Evolutionary conservation across 2,888 invertebrate species (phyloP).

Genomic region (Anoncus sp.): DNA sequence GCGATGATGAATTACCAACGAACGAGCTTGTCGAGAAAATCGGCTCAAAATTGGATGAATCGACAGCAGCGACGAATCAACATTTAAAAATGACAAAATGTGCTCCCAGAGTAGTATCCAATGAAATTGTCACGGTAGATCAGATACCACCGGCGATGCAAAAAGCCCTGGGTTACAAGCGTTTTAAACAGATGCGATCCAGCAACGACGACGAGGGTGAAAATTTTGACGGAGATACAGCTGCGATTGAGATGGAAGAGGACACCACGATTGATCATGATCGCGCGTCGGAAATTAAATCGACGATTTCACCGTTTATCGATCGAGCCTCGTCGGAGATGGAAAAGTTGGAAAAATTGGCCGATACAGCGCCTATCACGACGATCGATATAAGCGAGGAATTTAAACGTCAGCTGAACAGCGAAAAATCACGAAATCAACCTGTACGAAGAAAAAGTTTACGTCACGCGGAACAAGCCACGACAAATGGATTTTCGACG

Average conservation of each 20-base stretch:
- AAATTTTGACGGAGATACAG: not conserved
- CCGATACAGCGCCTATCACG: not conserved
- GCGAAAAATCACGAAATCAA: conserved; percentile 58
- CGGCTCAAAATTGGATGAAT: conserved; percentile 5
- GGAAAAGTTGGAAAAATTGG: conserved; percentile 2
- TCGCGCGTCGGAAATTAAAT: not conserved
- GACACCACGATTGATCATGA: not conserved
- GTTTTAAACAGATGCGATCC: conserved; percentile 20
- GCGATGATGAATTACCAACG: conserved; percentile 68
- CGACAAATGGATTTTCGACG: not conserved
- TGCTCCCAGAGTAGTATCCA: conserved; percentile 75
- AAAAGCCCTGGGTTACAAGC: conserved; percentile 64
- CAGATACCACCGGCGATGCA: conserved; percentile 73
- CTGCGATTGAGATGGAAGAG: not conserved
- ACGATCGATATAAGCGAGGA: conserved; percentile 66
- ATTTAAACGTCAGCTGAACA: conserved; percentile 65
- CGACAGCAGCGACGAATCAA: conserved; percentile 20
- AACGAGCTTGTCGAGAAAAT: conserved; percentile 62
- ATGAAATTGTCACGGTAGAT: conserved; percentile 73
- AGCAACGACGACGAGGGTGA: conserved; percentile 27
- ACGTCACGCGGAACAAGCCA: conserved; percentile 21
- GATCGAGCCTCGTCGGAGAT: not conserved
- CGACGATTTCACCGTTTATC: not conserved
- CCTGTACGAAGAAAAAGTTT: conserved; percentile 41
- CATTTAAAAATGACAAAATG: conserved; percentile 18